A percentile compares a stretch with the other conserved stretches of the same genome.
phyloP scores from a whole-genome alignment of 2,888 invertebrate species.

The Melinaea menophilus region DNA sequence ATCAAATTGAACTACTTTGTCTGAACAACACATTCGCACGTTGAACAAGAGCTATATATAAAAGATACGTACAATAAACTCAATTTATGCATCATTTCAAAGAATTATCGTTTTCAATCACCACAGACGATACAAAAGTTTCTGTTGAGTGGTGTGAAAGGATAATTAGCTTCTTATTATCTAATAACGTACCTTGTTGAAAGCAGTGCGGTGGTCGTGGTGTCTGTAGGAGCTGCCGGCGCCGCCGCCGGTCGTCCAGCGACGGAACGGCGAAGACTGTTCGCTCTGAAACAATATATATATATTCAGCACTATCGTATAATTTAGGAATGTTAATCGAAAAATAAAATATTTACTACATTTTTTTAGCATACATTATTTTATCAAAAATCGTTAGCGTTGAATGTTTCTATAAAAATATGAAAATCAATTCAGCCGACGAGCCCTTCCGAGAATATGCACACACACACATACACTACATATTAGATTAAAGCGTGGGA shows the following conservation, averaged over 20 bases:
- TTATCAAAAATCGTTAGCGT: not conserved
- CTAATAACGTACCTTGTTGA: slow-evolving; percentile 66
- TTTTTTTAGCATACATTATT: not conserved
- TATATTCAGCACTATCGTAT: not conserved
- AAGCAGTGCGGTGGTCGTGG: slow-evolving; percentile 74
- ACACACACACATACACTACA: not conserved
- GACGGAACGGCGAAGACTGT: slow-evolving; percentile 80
- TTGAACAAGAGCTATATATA: no score
- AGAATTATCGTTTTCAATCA: no score
- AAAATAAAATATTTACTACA: no score
- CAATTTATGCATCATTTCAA: no score
- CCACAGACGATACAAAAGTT: no score
- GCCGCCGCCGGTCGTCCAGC: slow-evolving; percentile 76
- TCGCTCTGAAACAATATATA: slow-evolving; percentile 68
- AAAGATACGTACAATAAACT: no score
- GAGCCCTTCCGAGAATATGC: slow-evolving; percentile 12
- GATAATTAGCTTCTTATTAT: no score
- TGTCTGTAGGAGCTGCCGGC: slow-evolving; percentile 73
- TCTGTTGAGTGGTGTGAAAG: no score
- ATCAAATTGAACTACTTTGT: no score
- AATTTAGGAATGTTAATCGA: no score
- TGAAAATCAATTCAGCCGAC: slow-evolving; percentile 4
- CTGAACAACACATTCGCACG: no score
- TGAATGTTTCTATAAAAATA: not conserved
- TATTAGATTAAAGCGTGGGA: slow-evolving; percentile 14